Evolutionary conservation across 1,140 invertebrate species (phyloP), one percentile per base, ranked within the genome.

Genomic region (Pristionchus pacificus): DNA sequence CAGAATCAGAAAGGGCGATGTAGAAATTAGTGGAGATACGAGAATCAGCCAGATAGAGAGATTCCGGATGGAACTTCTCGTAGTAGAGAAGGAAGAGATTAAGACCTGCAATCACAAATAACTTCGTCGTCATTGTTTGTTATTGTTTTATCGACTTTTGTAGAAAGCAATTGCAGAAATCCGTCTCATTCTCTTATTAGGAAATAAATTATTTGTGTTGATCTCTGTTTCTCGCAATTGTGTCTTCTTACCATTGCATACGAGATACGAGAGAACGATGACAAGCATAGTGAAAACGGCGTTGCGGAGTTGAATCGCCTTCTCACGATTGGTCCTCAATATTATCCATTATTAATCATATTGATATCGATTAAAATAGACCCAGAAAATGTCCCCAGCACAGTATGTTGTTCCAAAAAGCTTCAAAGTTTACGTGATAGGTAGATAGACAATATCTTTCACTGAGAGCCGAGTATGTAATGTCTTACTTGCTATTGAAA

Each of bases 221-320:
- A n/a, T n/a, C n/a, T n/a, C n/a, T n/a, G n/a, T n/a, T n/a, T n/a
- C n/a, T n/a, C n/a, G n/a, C n/a, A n/a, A n/a, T n/a, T n/a, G n/a
- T n/a, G n/a, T n/a, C n/a, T n/a, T n/a, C n/a, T n/a, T n/a, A n/a
- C 65, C 65, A 38, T 73, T 73, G 33, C 71, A 73, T 28, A 73
- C 61, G n/a, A 73, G 60, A 49, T 73, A 73, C 10, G 71, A 73
- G n/a, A 61, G 61, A 15, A 73, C 71, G 49, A 73, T 73, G 1
- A 66, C 71, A 29, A 73, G 14, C 71, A 73, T 73, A 2, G 71
- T 73, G 59, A 68, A 68, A 49, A 73, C 68, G 0, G 71, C 71
- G 61, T 73, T 73, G 33, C 71, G 32, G 2, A 73, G 25, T 59
- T 73, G 71, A 14, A 60, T 28, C 19, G 59, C 59, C 49, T 73